Evolutionary conservation across 1,140 invertebrate genomes (phyloP).

Genomic region (Acromyrmex charruanus): DNA sequence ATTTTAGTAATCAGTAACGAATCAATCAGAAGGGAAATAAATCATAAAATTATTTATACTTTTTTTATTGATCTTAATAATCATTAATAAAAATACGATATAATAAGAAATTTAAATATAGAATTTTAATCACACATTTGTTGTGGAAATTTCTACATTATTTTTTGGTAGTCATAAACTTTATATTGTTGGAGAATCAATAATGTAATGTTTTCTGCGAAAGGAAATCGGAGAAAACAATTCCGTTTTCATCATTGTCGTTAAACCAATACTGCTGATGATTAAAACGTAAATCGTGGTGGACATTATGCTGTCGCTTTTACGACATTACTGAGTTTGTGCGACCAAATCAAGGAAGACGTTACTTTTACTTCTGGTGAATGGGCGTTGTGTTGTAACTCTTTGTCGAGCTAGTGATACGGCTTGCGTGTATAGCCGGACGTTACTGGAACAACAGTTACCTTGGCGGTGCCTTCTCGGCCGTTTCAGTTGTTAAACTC

Average conservation of each 20-base stretch:
- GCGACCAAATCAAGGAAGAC: conserved; percentile 56
- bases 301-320: conserved; percentile 10
- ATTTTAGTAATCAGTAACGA: background rate
- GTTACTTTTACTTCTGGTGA: conserved; percentile 55
- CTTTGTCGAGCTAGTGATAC: conserved; percentile 6
- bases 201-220: background rate
- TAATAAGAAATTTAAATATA: conserved; percentile 7
- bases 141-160: background rate
- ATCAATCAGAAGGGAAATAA: background rate
- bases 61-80: background rate
- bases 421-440: conserved; percentile 38
- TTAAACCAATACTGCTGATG: conserved; percentile 34
- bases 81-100: background rate
- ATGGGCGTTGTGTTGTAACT: conserved; percentile 27
- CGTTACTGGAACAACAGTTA: conserved; percentile 62
- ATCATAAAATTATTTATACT: background rate
- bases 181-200: background rate
- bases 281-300: conserved; percentile 55
- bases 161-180: background rate
- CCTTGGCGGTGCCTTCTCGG: conserved; percentile 47
- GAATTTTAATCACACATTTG: background rate
- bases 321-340: background rate
- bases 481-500: conserved; percentile 64
- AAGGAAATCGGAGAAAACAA: conserved; percentile 10
- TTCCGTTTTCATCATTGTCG: conserved; percentile 17